Base-by-base conservation (phyloP, 1,140 invertebrate genomes). In the Drosophila tani region DNA sequence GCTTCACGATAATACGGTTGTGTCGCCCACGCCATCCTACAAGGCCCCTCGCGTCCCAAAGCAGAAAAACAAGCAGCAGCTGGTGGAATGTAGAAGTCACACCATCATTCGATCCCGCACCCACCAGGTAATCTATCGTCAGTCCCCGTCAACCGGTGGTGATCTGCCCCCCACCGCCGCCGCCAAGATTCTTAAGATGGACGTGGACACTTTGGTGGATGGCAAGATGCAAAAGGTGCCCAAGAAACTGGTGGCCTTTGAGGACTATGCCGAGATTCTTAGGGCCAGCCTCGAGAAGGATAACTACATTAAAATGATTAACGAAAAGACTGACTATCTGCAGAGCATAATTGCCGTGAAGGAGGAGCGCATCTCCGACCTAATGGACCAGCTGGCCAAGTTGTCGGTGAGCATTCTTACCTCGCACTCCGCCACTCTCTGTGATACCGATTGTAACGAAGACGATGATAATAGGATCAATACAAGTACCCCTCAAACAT, bases 301-400 rank as follows among this genome's bases (percentile, higher is more conserved):
- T 17, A 41, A 51, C 24, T 79, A 71, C 32, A 59, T 91, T 12
- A 64, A 46, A 3, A 41, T 62, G 3, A 45, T 85, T 2, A 43
- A 41, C 5, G 60, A 83, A n/a, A 87, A 93, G 82, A 58, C 91
- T 0, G 71, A 83, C 5, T 94, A 94, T 79, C 88, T 95, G n/a
- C 94, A 95, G 78, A 94, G 82, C 56, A 75, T 95, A 46, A 81
- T 95, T 7, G 87, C 87, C 43, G 77, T 94, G 0, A 95, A 95
- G 88, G 93, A 95, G 32, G 93, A 94, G 60, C 93, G 93, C 32
- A 95, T 95, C 45, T 87, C 92, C 0, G 94, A 95, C 64, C 87
- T 95, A 7, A 56, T 73, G 15, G 59, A 64, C 1, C 86, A 88
- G 65, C 27, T 92, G 46, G 49, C 55, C 1, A 84, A 67, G 49